Percentiles rank a stretch among this genome's conserved stretches.
phyloP scores from a whole-genome alignment of 1,140 invertebrate species.

The Hycleus cichorii region DNA sequence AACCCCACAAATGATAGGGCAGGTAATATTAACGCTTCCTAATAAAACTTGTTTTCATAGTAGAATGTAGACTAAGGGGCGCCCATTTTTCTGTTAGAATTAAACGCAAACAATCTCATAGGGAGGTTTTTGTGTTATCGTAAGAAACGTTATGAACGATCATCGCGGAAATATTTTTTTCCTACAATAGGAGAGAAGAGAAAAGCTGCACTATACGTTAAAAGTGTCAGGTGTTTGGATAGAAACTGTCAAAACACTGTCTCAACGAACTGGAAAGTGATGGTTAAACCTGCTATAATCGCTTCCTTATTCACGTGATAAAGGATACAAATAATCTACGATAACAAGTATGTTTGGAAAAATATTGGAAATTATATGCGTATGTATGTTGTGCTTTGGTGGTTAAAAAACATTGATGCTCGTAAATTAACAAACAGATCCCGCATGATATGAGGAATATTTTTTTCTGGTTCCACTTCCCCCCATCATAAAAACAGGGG shows the following conservation, averaged over 20 bases:
- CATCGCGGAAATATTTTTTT: neutral
- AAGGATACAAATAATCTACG: too few species aligned
- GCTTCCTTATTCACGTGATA: too few species aligned
- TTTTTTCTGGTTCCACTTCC: too few species aligned
- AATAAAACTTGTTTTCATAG: slow-evolving; percentile 17
- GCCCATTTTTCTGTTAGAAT: slow-evolving; percentile 8
- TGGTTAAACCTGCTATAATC: too few species aligned
- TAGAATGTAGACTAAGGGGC: slow-evolving; percentile 3
- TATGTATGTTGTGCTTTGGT: neutral
- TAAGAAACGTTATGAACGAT: neutral
- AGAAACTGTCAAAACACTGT: neutral
- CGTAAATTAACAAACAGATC: neutral
- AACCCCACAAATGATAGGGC: slow-evolving; percentile 14
- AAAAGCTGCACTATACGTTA: neutral
- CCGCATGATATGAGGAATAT: too few species aligned
- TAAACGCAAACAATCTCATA: slow-evolving; percentile 12
- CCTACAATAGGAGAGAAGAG: neutral
- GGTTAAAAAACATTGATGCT: slow-evolving; percentile 8
- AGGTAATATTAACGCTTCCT: slow-evolving; percentile 17
- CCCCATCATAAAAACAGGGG: too few species aligned
- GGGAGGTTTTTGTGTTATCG: neutral
- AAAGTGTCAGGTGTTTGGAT: neutral
- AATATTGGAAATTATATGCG: neutral
- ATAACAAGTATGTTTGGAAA: neutral
- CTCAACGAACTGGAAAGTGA: neutral